These are phyloP conservation scores for Ivindomyrus marchei DNA, from an alignment of 2,113 vertebrate species.

Conservation along the genomic window DNA sequence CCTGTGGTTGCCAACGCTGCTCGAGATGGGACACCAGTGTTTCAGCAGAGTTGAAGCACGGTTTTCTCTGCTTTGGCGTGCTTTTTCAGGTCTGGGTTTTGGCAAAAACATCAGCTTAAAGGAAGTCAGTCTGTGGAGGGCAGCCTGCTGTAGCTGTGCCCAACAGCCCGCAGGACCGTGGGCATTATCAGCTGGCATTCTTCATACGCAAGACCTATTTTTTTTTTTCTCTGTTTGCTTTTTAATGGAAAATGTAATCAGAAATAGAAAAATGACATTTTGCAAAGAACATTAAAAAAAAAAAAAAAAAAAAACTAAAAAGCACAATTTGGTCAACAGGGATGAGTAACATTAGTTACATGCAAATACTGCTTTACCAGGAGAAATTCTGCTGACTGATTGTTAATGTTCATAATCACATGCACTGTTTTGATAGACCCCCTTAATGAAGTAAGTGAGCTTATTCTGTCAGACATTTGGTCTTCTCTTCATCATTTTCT, in stretches of 20 bases:
- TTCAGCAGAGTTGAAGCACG: conserved; percentile 8
- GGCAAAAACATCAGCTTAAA: neutral
- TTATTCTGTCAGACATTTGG: conserved; percentile 25
- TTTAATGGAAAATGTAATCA: conserved; percentile 36
- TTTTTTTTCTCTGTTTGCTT: conserved; percentile 17
- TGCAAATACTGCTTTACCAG: neutral
- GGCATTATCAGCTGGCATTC: conserved; percentile 73
- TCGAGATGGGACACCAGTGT: conserved; percentile 26
- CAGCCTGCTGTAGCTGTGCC: conserved; percentile 40
- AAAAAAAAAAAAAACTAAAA: neutral
- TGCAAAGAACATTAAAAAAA: conserved; percentile 33
- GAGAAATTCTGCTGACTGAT: neutral
- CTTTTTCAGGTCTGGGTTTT: conserved; percentile 8
- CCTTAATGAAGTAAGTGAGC: neutral
- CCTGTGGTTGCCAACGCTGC: conserved; percentile 16
- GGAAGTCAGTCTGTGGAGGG: neutral
- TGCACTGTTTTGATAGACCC: conserved; percentile 12
- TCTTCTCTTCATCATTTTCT: conserved; percentile 31
- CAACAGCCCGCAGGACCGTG: conserved; percentile 49
- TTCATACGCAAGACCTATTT: conserved; percentile 31
- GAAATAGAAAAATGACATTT: conserved; percentile 31
- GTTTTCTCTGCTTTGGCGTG: neutral
- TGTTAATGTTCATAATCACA: neutral
- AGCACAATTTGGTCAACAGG: conserved; percentile 54
- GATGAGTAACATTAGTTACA: conserved; percentile 37